Evolutionary conservation across 2,113 vertebrate genomes (phyloP).

Genomic region (Narcine bancroftii): DNA sequence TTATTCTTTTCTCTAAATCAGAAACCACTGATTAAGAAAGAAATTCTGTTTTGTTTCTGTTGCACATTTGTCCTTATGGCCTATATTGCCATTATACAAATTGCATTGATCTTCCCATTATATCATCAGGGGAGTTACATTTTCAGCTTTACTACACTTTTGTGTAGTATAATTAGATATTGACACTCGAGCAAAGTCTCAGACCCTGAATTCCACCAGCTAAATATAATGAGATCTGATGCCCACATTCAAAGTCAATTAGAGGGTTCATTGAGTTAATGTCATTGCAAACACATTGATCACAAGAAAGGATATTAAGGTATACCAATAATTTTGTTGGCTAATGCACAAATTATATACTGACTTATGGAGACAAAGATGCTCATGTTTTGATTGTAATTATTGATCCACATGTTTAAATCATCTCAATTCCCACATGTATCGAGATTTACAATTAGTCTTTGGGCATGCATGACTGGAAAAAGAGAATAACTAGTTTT

Average conservation of each 20-base stretch:
- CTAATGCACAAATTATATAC: not conserved
- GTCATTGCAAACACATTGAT: not conserved
- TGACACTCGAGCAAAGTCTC: not conserved
- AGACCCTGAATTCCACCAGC: not conserved
- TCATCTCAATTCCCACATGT: not conserved
- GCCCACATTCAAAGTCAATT: not conserved
- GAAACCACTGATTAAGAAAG: not conserved
- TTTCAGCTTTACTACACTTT: not conserved
- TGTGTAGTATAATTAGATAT: conserved; percentile 13
- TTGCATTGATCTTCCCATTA: conserved; percentile 6
- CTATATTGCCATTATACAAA: not conserved
- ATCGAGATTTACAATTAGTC: not conserved
- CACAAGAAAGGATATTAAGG: not conserved
- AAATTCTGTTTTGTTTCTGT: not conserved
- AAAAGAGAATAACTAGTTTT: not conserved
- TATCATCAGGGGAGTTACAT: not conserved
- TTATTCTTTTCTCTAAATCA: too few species aligned
- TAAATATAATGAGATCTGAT: not conserved
- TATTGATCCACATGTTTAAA: not conserved
- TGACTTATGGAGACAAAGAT: not conserved
- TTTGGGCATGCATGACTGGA: not conserved
- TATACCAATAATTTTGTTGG: not conserved
- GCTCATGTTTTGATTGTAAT: not conserved
- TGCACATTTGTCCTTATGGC: not conserved
- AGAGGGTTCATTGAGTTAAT: not conserved